Percentiles rank a stretch among this genome's conserved stretches.
Evolutionary conservation across 2,797 vertebrate genomes (phyloP).

Genomic region (Pseudochaenichthys georgianus): DNA sequence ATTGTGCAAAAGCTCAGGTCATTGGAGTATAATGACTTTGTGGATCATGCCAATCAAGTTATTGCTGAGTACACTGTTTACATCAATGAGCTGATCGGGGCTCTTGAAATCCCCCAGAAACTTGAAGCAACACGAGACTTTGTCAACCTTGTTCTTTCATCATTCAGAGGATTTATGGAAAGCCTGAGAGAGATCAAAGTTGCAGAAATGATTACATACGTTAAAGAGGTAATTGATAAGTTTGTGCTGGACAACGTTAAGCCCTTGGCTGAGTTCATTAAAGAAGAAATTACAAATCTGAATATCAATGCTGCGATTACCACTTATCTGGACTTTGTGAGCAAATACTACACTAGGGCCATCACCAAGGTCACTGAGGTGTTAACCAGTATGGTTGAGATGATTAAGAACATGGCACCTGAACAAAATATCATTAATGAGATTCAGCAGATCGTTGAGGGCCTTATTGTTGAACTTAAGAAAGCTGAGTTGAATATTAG

Average conservation of each 20-base stretch:
- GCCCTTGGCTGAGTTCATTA: slow-evolving; percentile 77
- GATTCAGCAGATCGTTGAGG: slow-evolving; percentile 74
- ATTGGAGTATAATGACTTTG: slow-evolving; percentile 89
- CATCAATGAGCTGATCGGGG: slow-evolving; percentile 85
- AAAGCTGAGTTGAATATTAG: slow-evolving; percentile 85
- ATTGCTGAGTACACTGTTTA: slow-evolving; percentile 75
- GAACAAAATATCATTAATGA: slow-evolving; percentile 79
- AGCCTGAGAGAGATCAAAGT: slow-evolving; percentile 84
- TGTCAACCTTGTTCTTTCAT: slow-evolving; percentile 74
- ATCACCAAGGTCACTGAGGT: slow-evolving; percentile 64
- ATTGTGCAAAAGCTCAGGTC: slow-evolving; percentile 81
- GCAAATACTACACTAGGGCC: slow-evolving; percentile 64
- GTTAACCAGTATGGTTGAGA: slow-evolving; percentile 49
- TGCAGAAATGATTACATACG: slow-evolving; percentile 80
- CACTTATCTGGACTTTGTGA: slow-evolving; percentile 71
- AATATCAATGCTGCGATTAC: slow-evolving; percentile 81
- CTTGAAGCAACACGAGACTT: slow-evolving; percentile 80
- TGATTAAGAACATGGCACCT: slow-evolving; percentile 35
- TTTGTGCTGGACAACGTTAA: slow-evolving; percentile 77
- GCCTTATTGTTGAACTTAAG: slow-evolving; percentile 82
- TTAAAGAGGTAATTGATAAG: slow-evolving; percentile 82
- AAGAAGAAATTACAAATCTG: slow-evolving; percentile 82
- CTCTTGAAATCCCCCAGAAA: slow-evolving; percentile 89
- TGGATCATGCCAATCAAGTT: slow-evolving; percentile 83
- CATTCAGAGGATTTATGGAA: slow-evolving; percentile 72